Conservation (phyloP, 2,797 vertebrate genomes). For the Diplodus puntazzo region DNA sequence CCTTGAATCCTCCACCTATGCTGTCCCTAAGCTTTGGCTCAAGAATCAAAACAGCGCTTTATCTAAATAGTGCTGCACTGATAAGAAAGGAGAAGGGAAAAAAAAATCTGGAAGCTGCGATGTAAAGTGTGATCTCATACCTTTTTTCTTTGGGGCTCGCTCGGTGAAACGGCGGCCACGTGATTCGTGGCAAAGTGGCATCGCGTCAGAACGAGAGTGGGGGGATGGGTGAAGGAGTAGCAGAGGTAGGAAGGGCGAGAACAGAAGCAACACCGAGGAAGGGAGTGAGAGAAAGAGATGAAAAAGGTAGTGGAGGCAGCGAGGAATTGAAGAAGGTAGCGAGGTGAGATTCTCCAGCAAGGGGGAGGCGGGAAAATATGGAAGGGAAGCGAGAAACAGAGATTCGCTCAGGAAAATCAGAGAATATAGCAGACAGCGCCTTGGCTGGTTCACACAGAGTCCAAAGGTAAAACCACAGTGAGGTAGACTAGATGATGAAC, state of each 20-base stretch:
- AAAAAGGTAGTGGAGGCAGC: background rate
- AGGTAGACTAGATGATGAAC: constrained; percentile 35
- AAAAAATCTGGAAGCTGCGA: constrained; percentile 34
- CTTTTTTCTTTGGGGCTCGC: constrained; percentile 48
- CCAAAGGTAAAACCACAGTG: constrained; percentile 64
- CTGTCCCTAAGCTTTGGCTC: background rate
- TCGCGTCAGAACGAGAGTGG: constrained; percentile 27
- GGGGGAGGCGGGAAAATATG: background rate
- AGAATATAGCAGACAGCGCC: constrained; percentile 22
- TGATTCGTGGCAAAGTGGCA: constrained; percentile 56
- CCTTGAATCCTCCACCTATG: background rate
- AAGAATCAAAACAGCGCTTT: background rate
- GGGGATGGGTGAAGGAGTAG: constrained; percentile 33
- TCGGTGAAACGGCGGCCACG: constrained; percentile 37
- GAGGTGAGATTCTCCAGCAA: constrained; percentile 8
- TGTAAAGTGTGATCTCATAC: constrained; percentile 64
- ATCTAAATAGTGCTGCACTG: constrained; percentile 21
- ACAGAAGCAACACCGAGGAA: constrained; percentile 19
- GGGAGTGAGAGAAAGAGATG: constrained; percentile 5
- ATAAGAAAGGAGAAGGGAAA: background rate
- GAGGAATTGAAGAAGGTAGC: background rate
- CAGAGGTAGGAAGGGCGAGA: constrained; percentile 32
- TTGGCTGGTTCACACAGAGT: constrained; percentile 65
- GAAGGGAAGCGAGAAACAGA: background rate
- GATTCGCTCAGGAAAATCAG: constrained; percentile 9